These are phyloP conservation scores for Gobiocypris rarus DNA, from an alignment of 2,113 vertebrate species.

Conservation along the genomic window DNA sequence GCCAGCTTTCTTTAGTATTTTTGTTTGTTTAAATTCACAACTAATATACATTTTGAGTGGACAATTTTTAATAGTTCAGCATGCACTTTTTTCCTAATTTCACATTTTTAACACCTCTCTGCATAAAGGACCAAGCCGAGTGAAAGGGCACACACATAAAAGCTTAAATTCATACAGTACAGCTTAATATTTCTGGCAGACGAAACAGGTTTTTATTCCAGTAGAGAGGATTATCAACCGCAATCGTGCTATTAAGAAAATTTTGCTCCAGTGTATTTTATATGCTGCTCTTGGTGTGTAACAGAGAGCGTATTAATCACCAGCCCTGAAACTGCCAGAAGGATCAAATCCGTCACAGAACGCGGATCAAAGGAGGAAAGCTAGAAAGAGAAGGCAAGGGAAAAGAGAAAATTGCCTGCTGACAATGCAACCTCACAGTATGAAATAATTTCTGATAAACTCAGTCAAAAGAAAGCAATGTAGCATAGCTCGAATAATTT, in stretches of 20 bases:
- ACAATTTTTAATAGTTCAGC: too few species aligned
- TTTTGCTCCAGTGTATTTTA: background rate
- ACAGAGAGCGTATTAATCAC: conserved; percentile 17
- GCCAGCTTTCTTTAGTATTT: too few species aligned
- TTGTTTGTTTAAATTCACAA: too few species aligned
- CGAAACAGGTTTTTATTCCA: conserved; percentile 1
- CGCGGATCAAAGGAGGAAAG: conserved; percentile 1
- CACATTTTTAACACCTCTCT: background rate
- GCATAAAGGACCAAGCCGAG: background rate
- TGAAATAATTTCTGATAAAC: conserved; percentile 21
- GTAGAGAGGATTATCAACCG: conserved; percentile 17
- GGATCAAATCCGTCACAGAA: background rate
- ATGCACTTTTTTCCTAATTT: background rate
- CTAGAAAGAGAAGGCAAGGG: background rate
- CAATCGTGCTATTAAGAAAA: conserved; percentile 13
- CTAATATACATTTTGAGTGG: too few species aligned
- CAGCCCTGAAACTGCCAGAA: background rate
- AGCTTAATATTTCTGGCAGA: conserved; percentile 26
- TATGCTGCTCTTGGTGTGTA: conserved; percentile 6
- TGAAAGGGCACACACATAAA: background rate
- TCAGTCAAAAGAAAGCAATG: background rate
- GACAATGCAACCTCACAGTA: conserved; percentile 3
- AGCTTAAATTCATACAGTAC: conserved; percentile 7
- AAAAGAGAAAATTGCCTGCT: conserved; percentile 21
- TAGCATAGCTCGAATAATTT: conserved; percentile 5